A percentile compares a stretch with the other conserved stretches of the same genome.
Conservation (phyloP, 92 coral and sea anemone species). For the Epizoanthus ramosus region DNA sequence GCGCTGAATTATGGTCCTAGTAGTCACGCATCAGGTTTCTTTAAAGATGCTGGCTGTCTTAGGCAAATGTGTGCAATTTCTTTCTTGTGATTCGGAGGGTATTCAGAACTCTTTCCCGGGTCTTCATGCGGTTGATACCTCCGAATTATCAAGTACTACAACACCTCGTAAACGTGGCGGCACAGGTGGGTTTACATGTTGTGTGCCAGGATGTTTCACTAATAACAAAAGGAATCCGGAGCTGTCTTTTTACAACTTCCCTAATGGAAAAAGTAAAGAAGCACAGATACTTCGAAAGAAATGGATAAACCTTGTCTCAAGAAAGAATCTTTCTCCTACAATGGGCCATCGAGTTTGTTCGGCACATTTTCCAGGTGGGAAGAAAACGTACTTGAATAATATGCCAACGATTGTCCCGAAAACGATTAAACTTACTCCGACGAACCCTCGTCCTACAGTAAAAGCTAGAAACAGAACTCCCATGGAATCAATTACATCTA, state of each 20-base stretch:
- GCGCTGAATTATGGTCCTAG: slow-evolving; percentile 23
- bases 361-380: slow-evolving; percentile 18
- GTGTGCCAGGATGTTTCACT: slow-evolving; percentile 53
- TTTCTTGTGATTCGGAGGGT: no score
- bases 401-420: slow-evolving; percentile 22
- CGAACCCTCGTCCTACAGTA: slow-evolving; percentile 20
- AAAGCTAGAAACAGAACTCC: slow-evolving; percentile 24
- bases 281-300: slow-evolving; percentile 9
- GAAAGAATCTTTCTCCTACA: slow-evolving; percentile 15
- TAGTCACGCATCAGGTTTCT: not conserved
- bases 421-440: slow-evolving; percentile 17
- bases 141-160: not conserved
- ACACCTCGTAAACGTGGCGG: not conserved
- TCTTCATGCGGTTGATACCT: not conserved
- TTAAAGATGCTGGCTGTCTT: no score
- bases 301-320: slow-evolving; percentile 7
- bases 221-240: slow-evolving; percentile 49
- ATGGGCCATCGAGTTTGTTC: slow-evolving; percentile 31
- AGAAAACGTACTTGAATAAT: slow-evolving; percentile 10
- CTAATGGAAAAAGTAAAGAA: slow-evolving; percentile 39
- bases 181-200: slow-evolving; percentile 20
- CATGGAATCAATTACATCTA: no score
- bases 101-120: slow-evolving; percentile 35
- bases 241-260: slow-evolving; percentile 53
- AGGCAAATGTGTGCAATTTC: no score